Evolutionary conservation across 2,113 vertebrate genomes (phyloP).

Genomic region (Amphiprion ocellaris): DNA sequence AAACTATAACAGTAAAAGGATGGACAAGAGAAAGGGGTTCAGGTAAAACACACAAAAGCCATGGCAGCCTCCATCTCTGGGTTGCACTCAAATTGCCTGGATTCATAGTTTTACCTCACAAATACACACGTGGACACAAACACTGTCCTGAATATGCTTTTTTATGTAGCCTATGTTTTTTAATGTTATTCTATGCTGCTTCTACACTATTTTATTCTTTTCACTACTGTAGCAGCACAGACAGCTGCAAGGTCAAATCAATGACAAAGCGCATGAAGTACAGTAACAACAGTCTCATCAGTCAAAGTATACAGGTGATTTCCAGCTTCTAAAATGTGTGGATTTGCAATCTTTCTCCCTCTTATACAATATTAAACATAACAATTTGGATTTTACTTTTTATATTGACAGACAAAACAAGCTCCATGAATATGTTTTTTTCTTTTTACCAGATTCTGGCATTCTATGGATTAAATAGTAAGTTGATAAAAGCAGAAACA

Average conservation of each 20-base stretch:
- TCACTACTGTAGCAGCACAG: slow-evolving; percentile 10
- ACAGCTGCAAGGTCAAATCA: slow-evolving; percentile 48
- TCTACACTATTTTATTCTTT: background rate
- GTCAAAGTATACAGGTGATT: background rate
- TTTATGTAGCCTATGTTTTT: too few relatives aligned
- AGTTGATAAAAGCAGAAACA: too few relatives aligned
- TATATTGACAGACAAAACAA: too few relatives aligned
- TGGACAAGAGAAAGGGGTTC: background rate
- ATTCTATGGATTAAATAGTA: too few relatives aligned
- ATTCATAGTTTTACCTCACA: slow-evolving; percentile 25
- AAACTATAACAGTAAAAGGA: background rate
- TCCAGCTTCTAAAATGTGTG: too few relatives aligned
- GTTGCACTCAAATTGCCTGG: slow-evolving; percentile 50
- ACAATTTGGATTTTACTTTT: too few relatives aligned
- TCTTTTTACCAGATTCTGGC: too few relatives aligned
- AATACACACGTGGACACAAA: background rate
- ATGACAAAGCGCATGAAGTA: slow-evolving; percentile 24
- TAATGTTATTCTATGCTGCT: background rate
- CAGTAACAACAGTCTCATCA: background rate
- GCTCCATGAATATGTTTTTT: too few relatives aligned
- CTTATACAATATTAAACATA: too few relatives aligned
- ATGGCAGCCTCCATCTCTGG: slow-evolving; percentile 17
- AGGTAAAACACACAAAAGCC: slow-evolving; percentile 1
- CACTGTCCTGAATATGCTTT: too few relatives aligned
- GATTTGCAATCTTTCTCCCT: too few relatives aligned